phyloP scores from a whole-genome alignment of 2,888 invertebrate genomes.

The Pachliopta kotzebuea region DNA sequence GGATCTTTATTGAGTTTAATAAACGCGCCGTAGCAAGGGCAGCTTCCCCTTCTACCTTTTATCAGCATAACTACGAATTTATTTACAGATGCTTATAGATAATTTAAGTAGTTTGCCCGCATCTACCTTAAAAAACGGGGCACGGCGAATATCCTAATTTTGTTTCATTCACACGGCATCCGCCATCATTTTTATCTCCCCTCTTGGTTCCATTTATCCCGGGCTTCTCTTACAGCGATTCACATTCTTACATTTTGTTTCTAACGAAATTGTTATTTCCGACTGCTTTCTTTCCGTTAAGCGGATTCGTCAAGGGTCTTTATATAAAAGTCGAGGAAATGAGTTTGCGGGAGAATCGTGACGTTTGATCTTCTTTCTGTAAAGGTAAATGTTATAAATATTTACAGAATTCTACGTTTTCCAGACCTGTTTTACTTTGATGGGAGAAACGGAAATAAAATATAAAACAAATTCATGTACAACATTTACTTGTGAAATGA shows the following conservation, averaged over 20 bases:
- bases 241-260: constrained; percentile 73
- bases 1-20: constrained; percentile 32
- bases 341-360: constrained; percentile 60
- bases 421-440: constrained; percentile 21
- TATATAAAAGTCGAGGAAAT: constrained; percentile 71
- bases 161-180: constrained; percentile 71
- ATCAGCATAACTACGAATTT: constrained; percentile 42
- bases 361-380: constrained; percentile 62
- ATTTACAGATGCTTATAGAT: constrained; percentile 56
- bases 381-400: constrained; percentile 49
- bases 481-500: constrained; percentile 1
- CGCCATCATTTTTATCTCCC: constrained; percentile 79
- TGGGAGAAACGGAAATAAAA: constrained; percentile 19
- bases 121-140: constrained; percentile 53
- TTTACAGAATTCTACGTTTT: constrained; percentile 27
- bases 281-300: constrained; percentile 71
- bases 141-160: constrained; percentile 75
- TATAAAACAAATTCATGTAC: constrained; percentile 12
- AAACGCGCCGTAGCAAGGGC: constrained; percentile 29
- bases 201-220: constrained; percentile 75
- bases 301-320: constrained; percentile 67
- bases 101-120: constrained; percentile 62
- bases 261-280: constrained; percentile 78
- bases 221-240: constrained; percentile 64
- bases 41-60: constrained; percentile 33